Base-by-base conservation (phyloP, 2,888 invertebrate genomes). In the Physocephala rufipes region DNA sequence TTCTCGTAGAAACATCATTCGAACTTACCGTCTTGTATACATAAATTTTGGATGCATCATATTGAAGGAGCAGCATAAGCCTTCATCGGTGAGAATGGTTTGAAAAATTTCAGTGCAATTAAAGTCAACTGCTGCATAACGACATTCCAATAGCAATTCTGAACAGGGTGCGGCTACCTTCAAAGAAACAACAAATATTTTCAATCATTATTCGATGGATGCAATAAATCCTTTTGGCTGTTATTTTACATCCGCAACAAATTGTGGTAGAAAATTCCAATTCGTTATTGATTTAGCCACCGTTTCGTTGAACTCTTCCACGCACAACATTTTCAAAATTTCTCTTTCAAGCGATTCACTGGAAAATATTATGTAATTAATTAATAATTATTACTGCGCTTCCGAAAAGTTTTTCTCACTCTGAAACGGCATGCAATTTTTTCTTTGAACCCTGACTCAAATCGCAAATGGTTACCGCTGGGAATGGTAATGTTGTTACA, bases 381-480 rank as follows among this genome's bases (percentile, higher is more conserved):
- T 49, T 13, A 15, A 7, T 24, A 21, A 58, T 19, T n/a, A 16
- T 61, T 13, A n/a, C 1, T 30, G 26, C 26, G 15, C 3, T 4
- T 1, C 16, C n/a, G 1, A 21, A 36, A 12, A 43, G 12, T n/a
- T 13, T 2, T 45, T 16, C 45, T 62, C 13, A 43, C 62, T 13
- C 2, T 19, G 24, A 45, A 45, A 43, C 36, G 13, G 36, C 13
- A 21, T 45, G 21, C 36, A 85, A 74, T 87, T 85, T 2, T 90
- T 91, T 71, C 90, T 90, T 28, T 87, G 90, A 90, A 0, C 91
- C 93, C 82, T 93, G 92, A 83, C 95, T 95, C 84, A 94, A 91
- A 82, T 94, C 95, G 82, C 95, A 95, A 73, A 95, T 90, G 0
- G 95, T 95, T 1, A 95, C 87, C 0, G 95, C 93, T 0, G 95